Base-by-base conservation (phyloP, 2,888 invertebrate genomes). In the Villa cingulata region DNA sequence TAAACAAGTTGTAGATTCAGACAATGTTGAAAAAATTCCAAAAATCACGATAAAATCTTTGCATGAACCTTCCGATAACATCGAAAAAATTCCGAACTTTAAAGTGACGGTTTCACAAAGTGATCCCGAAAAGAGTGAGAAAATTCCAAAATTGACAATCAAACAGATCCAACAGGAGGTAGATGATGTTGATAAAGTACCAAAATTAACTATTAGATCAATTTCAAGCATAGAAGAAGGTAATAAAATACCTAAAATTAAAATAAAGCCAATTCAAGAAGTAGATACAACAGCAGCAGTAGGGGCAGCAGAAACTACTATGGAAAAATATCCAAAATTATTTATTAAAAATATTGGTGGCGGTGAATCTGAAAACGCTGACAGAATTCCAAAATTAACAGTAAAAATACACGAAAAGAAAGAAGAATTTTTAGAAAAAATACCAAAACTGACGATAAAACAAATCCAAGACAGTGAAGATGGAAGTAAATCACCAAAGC, bases 21-120 rank as follows among this genome's bases (percentile, higher is more conserved):
- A 20, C 27, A 62, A 59, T 72, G 37, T 70, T 70, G 19, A 73
- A 71, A 61, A 70, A 70, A 52, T 71, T 70, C 37, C 71, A 71
- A 52, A 68, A 70, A 54, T 62, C 65, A 57, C 74, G 52, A 77
- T 77, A 51, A 77, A 77, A 65, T 75, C 77, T 4, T 67, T 77
- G 49, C 55, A 66, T 23, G 66, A 66, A 56, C 62, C 62, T 23
- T 36, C n/a, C 19, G 53, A 50, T 34, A 43, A 49, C 32, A 38
- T 47, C 2, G 57, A 57, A 40, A 60, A 60, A 51, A 59, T 68
- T 50, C 68, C 68, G 17, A 69, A 70, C 53, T 46, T 70, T 34
- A 70, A 44, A 37, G 7, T 41, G 9, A 29, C 42, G 32, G 20
- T 32, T 2, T 20, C 38, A 20, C 18, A 41, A 20, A 34, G 41